These are phyloP conservation scores for Tetragnatha versicolor DNA, from an alignment of 1,140 invertebrate species.

Conservation along the genomic window DNA sequence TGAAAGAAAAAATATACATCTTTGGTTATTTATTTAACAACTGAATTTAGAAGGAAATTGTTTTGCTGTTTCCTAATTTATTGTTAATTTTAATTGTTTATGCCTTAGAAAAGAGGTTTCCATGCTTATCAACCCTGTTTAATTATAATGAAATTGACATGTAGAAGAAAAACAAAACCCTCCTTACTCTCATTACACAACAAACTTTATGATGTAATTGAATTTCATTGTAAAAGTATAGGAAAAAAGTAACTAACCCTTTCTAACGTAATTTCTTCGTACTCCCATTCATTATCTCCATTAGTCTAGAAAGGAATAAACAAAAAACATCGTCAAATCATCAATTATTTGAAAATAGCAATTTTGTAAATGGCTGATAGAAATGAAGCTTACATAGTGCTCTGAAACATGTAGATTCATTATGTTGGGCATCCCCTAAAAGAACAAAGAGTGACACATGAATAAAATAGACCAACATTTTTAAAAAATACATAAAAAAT, in stretches of 20 bases:
- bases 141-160: too few species aligned
- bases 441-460: not conserved
- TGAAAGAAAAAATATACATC: too few species aligned
- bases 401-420: constrained; percentile 46
- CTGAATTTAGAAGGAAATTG: too few species aligned
- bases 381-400: constrained; percentile 29
- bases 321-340: not conserved
- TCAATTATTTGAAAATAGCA: not conserved
- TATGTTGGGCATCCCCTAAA: constrained; percentile 41
- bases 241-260: constrained; percentile 39
- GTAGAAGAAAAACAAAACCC: too few species aligned
- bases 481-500: not conserved
- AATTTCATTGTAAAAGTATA: too few species aligned
- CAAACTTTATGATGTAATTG: too few species aligned
- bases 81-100: too few species aligned
- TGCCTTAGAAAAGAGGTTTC: too few species aligned
- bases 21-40: too few species aligned
- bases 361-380: not conserved
- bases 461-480: not conserved
- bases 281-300: constrained; percentile 81
- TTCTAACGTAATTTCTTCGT: constrained; percentile 85
- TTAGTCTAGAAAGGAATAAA: constrained; percentile 46
- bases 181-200: too few species aligned
- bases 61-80: too few species aligned
- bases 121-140: too few species aligned